These are phyloP conservation scores for Embiotoca jacksoni DNA, from an alignment of 2,113 vertebrate genomes.

Conservation along the genomic window DNA sequence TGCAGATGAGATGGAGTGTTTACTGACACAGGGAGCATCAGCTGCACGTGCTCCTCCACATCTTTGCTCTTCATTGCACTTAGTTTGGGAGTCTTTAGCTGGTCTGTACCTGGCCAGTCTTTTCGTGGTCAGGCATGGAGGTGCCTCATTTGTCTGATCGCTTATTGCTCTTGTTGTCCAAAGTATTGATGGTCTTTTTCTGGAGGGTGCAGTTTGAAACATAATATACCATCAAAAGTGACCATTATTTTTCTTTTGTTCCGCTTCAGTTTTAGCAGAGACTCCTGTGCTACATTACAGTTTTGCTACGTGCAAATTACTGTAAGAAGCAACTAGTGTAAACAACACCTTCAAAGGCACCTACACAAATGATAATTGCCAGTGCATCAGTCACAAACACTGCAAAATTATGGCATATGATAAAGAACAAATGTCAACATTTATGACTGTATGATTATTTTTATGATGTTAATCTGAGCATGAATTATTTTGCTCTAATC, in stretches of 20 bases:
- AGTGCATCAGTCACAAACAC: constrained; percentile 17
- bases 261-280: background rate
- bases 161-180: background rate
- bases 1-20: constrained; percentile 86
- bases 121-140: background rate
- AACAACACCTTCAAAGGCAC: background rate
- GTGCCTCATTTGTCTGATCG: constrained; percentile 38
- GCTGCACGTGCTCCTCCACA: constrained; percentile 70
- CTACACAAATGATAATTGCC: constrained; percentile 31
- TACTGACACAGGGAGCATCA: constrained; percentile 81
- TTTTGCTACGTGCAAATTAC: constrained; percentile 4
- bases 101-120: constrained; percentile 12
- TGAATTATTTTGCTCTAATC: too few relatives aligned
- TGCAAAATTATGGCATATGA: constrained; percentile 8
- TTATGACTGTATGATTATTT: too few relatives aligned
- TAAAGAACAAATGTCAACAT: background rate
- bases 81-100: constrained; percentile 46
- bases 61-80: constrained; percentile 47
- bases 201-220: background rate
- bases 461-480: too few relatives aligned
- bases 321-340: constrained; percentile 1
- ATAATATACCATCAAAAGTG: background rate
- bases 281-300: background rate
- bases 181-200: constrained; percentile 12
- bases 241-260: background rate